Evolutionary conservation across 1,140 invertebrate genomes (phyloP).

Genomic region (Anastatus disparis): DNA sequence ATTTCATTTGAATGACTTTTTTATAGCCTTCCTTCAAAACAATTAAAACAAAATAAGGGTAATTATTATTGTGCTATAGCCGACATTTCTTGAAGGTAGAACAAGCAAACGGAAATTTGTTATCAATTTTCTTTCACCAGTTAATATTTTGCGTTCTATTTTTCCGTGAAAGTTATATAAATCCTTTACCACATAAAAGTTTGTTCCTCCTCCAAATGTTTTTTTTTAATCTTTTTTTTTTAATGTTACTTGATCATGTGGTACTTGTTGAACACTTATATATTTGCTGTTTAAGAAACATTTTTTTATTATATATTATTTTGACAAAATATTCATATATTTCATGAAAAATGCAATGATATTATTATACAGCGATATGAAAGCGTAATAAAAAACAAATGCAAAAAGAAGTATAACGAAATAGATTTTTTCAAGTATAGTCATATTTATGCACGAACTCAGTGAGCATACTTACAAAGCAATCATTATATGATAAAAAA

Average conservation of each 20-base stretch:
- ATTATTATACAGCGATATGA: constrained; percentile 44
- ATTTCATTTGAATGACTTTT: constrained; percentile 1
- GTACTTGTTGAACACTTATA: constrained; percentile 63
- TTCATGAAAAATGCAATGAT: constrained; percentile 45
- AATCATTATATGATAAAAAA: constrained; percentile 20
- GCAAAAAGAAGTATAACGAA: constrained; percentile 47
- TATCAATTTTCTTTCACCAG: constrained; percentile 48
- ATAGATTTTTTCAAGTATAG: constrained; percentile 20
- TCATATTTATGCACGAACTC: constrained; percentile 21
- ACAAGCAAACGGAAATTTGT: constrained; percentile 43
- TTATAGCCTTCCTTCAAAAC: constrained; percentile 18
- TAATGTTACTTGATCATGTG: constrained; percentile 60
- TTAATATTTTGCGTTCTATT: neutral
- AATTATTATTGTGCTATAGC: constrained; percentile 12
- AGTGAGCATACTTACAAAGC: constrained; percentile 23
- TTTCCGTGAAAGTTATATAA: neutral
- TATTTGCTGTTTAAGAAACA: constrained; percentile 60
- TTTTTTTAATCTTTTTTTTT: constrained; percentile 49
- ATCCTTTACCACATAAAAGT: neutral
- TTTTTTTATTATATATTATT: constrained; percentile 54
- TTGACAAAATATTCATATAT: constrained; percentile 55
- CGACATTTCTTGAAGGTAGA: constrained; percentile 25
- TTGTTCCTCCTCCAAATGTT: constrained; percentile 42
- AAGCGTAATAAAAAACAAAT: constrained; percentile 32
- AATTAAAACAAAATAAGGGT: neutral